Evolutionary conservation across 2,888 invertebrate species (phyloP).

Genomic region (Neelides folsomi): DNA sequence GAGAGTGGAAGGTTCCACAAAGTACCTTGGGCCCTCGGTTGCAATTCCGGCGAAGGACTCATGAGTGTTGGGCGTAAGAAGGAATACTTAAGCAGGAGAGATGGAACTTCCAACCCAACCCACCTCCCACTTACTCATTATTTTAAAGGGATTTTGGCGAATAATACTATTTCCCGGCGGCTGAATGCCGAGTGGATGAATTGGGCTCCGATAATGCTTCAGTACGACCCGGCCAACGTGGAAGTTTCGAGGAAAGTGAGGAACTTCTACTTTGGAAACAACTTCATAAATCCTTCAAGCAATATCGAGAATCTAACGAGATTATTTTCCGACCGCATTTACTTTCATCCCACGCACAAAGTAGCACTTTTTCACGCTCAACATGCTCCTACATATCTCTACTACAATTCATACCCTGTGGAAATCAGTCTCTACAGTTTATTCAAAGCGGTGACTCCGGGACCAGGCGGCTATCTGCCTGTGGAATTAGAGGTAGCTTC

Average conservation of each 20-base stretch:
- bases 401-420: slow-evolving; percentile 12
- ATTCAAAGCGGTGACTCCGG: slow-evolving; percentile 13
- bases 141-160: too few species aligned
- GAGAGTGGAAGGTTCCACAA: too few species aligned
- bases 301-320: slow-evolving; percentile 11
- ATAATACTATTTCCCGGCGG: too few species aligned
- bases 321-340: slow-evolving; percentile 14
- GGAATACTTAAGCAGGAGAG: too few species aligned
- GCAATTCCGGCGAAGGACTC: slow-evolving; percentile 4
- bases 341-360: slow-evolving; percentile 14
- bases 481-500: slow-evolving; percentile 14
- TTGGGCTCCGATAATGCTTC: slow-evolving; percentile 10
- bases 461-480: slow-evolving; percentile 8
- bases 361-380: slow-evolving; percentile 9
- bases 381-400: slow-evolving; percentile 11
- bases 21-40: slow-evolving; percentile 2
- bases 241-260: slow-evolving; percentile 8
- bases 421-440: slow-evolving; percentile 13
- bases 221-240: slow-evolving; percentile 7
- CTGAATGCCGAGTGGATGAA: slow-evolving; percentile 11
- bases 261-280: slow-evolving; percentile 9
- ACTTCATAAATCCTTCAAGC: slow-evolving; percentile 2
- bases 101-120: too few species aligned
- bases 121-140: too few species aligned
- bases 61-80: slow-evolving; percentile 4